phyloP scores from a whole-genome alignment of 2,888 invertebrate genomes.

The Vesta saturnalis region DNA sequence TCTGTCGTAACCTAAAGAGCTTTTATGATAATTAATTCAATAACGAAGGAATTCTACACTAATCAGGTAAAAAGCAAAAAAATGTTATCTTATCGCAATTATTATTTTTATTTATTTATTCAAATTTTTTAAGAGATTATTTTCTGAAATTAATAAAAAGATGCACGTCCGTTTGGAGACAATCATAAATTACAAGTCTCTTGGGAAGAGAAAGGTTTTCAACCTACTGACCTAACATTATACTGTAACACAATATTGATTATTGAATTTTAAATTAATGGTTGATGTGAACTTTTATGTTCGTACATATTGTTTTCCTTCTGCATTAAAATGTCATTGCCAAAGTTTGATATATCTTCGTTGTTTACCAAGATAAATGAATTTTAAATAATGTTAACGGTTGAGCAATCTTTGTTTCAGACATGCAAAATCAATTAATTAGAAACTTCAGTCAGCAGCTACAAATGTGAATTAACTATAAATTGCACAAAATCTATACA shows the following conservation, averaged over 20 bases:
- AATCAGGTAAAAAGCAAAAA: background rate
- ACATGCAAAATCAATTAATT: too few species aligned
- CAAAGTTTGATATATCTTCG: too few species aligned
- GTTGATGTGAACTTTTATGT: background rate
- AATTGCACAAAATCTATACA: too few species aligned
- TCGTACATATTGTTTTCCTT: too few species aligned
- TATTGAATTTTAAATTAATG: background rate
- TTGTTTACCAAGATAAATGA: too few species aligned
- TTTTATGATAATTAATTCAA: slow-evolving; percentile 24
- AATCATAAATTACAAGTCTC: background rate
- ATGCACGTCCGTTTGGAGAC: background rate
- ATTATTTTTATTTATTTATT: background rate
- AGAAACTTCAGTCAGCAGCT: too few species aligned
- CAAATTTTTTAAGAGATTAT: background rate
- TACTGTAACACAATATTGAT: background rate
- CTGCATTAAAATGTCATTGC: too few species aligned
- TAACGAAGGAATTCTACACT: slow-evolving; percentile 8
- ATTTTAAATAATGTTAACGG: too few species aligned
- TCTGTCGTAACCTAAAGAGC: slow-evolving; percentile 20
- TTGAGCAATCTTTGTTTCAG: too few species aligned
- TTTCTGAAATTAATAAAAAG: background rate
- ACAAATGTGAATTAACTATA: too few species aligned
- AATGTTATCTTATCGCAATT: background rate
- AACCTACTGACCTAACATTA: background rate
- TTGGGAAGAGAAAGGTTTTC: background rate